Base-by-base conservation (phyloP, 2,113 vertebrate species). In the Muntiacus muntjak region DNA sequence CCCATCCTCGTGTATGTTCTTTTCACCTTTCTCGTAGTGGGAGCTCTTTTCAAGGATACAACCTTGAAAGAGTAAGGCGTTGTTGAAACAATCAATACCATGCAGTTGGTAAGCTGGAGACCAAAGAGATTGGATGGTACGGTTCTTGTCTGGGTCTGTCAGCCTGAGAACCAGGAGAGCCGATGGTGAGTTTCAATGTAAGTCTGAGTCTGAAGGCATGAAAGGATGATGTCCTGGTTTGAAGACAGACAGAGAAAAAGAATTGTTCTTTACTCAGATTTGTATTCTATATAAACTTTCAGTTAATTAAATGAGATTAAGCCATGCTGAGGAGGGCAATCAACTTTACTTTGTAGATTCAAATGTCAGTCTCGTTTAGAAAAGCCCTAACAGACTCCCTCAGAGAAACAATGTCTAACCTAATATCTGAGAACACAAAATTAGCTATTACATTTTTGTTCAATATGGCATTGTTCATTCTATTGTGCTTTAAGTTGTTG, bases 321-420 rank as follows among this genome's bases (percentile, higher is more conserved):
- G 1, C 6, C 15, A 33, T 2, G 7, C 1, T 81, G 25, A 12
- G 1, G 10, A 67, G 7, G 30, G 6, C 4, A 28, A 15, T 54
- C 4, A n/a, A 9, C 30, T 60, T 94, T 84, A 14, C 33, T 40
- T 10, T 50, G 8, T 26, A 19, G 25, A 76, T 21, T 74, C 9
- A 50, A 25, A 40, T 60, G 12, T 36, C 54, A 50, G 12, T n/a
- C 36, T 26, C 16, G 21, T 57, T 58, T 25, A 43, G 21, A 92
- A 92, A 85, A 5, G 54, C 9, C 6, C 12, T 83, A 36, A 74
- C 19, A 85, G 25, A 85, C 8, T 26, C 2, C 40, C 4, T 47
- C 26, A 74, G 26, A 60, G 26, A 86, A 90, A 36, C 43, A 67
- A 36, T 7, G 1, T 57, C 45, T 58, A 25, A 54, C 3, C 23